phyloP scores from a whole-genome alignment of 2,888 invertebrate species.

The Aelia acuminata region DNA sequence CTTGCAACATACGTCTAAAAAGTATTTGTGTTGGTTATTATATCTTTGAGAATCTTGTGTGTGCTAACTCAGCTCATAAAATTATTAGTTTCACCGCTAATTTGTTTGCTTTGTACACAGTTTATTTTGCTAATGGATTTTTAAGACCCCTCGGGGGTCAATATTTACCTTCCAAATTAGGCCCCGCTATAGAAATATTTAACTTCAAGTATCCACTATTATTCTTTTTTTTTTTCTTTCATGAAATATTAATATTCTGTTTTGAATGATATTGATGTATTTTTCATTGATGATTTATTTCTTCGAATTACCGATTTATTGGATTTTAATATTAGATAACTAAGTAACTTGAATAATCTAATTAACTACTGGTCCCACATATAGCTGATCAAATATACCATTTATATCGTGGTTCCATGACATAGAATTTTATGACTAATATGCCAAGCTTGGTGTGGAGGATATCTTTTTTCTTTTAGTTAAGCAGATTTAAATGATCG shows the following conservation, averaged over 20 bases:
- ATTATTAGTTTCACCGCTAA: constrained; percentile 27
- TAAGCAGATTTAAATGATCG: too few species aligned
- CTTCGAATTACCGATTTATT: too few species aligned
- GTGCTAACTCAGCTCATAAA: background rate
- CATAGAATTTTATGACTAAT: too few species aligned
- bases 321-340: too few species aligned
- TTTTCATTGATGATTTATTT: too few species aligned
- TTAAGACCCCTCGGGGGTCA: background rate
- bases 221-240: background rate
- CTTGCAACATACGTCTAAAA: too few species aligned
- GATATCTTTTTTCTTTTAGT: too few species aligned
- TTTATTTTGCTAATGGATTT: constrained; percentile 34
- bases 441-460: too few species aligned
- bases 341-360: too few species aligned
- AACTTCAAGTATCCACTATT: background rate
- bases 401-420: too few species aligned
- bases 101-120: constrained; percentile 27
- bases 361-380: too few species aligned
- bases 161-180: constrained; percentile 16
- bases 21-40: background rate
- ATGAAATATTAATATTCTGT: background rate
- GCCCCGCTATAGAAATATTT: background rate
- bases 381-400: too few species aligned
- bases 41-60: background rate
- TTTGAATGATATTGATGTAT: background rate